Evolutionary conservation across 2,797 vertebrate genomes (phyloP), one percentile per base, ranked within the genome.

Genomic region (Cottoperca gobio): DNA sequence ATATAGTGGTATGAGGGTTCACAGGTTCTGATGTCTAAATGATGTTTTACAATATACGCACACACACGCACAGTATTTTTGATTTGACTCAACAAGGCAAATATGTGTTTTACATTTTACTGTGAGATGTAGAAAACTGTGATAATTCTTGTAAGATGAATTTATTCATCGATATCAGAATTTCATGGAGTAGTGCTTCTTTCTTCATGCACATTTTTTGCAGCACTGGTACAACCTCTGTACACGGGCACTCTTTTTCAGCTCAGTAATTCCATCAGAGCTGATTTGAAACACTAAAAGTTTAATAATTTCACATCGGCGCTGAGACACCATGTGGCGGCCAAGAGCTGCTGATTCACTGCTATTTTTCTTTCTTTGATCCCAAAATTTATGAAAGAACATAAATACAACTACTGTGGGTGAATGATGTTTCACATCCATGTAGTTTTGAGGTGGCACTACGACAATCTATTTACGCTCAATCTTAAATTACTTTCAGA

Each of bases 291-390:
- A 17, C 10, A 6, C 9, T 43, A 16, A 28, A 53, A 52, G 54
- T 55, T 8, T 10, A 0, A 31, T 40, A 42, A 48, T n/a, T n/a
- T n/a, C 43, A 4, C 14, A 19, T 64, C 11, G 50, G 31, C 2
- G 6, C 28, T 42, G 2, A 66, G 78, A 86, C 84, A 78, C 73
- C 84, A 21, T 52, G 84, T 85, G 67, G 78, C 70, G 65, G 37
- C 24, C 40, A 33, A 1, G 6, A 66, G 64, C n/a, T n/a, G n/a
- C n/a, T n/a, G n/a, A n/a, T n/a, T 24, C 13, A n/a, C 24, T 50
- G 10, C 21, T 23, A n/a, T 8, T n/a, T n/a, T n/a, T n/a, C 39
- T 43, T 43, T 17, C 14, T 43, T 24, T 37, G 5, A 14, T 21
- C 0, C 19, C 19, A 26, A 37, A 11, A 60, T 39, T 0, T 24